phyloP scores from a whole-genome alignment of 2,888 invertebrate species.

The Cryptosula pallasiana region DNA sequence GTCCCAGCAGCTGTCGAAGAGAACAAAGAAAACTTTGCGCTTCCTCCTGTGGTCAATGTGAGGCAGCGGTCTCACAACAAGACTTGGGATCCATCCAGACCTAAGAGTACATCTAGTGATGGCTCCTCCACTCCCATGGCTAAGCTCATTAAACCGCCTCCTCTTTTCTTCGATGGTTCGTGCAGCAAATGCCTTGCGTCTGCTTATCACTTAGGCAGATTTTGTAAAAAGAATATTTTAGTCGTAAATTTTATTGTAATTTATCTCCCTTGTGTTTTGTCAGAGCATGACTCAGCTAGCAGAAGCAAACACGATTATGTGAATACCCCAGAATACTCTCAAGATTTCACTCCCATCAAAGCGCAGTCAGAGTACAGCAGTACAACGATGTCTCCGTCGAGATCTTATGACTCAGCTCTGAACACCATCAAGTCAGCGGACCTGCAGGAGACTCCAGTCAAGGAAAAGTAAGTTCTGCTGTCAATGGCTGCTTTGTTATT shows the following conservation, averaged over 20 bases:
- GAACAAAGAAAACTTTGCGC: slow-evolving; percentile 42
- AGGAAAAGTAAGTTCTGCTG: background rate
- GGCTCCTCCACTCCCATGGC: background rate
- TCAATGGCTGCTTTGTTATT: too few species aligned
- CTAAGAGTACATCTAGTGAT: background rate
- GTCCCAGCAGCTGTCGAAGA: too few species aligned
- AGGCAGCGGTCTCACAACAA: background rate
- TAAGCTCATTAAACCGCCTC: background rate
- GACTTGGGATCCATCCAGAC: background rate
- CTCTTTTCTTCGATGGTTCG: slow-evolving; percentile 7
- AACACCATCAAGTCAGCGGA: slow-evolving; percentile 43
- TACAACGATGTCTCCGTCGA: slow-evolving; percentile 52
- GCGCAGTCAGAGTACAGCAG: slow-evolving; percentile 29
- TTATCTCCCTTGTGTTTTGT: too few species aligned
- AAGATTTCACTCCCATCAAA: slow-evolving; percentile 26
- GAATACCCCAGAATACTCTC: background rate
- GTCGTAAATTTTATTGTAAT: too few species aligned
- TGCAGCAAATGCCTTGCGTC: too few species aligned
- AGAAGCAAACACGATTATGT: background rate
- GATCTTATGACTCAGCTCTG: slow-evolving; percentile 57
- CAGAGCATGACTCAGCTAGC: background rate
- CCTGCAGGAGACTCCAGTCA: slow-evolving; percentile 26
- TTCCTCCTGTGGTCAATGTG: slow-evolving; percentile 46
- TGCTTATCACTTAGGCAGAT: background rate
- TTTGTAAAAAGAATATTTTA: too few species aligned